phyloP scores from a whole-genome alignment of 2,888 invertebrate genomes.

The Andrena haemorrhoa region DNA sequence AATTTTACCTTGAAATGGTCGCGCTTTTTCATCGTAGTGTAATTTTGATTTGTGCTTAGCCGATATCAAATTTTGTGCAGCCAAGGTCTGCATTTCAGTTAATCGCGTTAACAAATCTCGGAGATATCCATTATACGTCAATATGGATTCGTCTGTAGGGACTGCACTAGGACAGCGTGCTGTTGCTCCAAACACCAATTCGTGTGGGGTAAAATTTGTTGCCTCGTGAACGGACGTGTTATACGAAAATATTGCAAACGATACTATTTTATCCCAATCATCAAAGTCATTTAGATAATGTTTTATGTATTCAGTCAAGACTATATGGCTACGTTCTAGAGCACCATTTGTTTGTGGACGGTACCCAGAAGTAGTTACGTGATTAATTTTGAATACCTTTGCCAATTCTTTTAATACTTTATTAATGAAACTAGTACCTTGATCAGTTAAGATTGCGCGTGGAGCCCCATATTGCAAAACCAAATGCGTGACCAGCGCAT shows the following conservation, averaged over 20 bases:
- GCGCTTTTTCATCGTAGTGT: neutral
- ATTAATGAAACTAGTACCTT: neutral
- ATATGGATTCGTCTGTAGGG: neutral
- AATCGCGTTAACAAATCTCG: neutral
- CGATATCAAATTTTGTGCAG: neutral
- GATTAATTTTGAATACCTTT: neutral
- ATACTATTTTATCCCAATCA: slow-evolving; percentile 5
- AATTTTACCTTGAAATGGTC: neutral
- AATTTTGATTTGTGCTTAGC: neutral
- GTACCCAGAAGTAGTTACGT: no score
- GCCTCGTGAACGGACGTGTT: neutral
- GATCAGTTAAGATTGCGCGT: slow-evolving; percentile 3
- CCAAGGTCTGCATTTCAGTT: neutral
- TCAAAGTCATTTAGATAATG: neutral
- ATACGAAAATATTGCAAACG: neutral
- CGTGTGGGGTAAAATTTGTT: neutral
- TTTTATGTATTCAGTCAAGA: neutral
- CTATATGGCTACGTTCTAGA: no score
- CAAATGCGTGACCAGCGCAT: neutral
- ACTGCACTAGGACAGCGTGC: neutral
- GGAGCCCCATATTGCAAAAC: slow-evolving; percentile 1
- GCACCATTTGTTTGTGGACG: no score
- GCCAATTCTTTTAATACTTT: neutral
- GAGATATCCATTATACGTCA: neutral
- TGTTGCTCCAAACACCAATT: neutral